Evolutionary conservation across 1,140 invertebrate genomes (phyloP), one percentile per base, ranked within the genome.

Genomic region (Tenebrio molitor): DNA sequence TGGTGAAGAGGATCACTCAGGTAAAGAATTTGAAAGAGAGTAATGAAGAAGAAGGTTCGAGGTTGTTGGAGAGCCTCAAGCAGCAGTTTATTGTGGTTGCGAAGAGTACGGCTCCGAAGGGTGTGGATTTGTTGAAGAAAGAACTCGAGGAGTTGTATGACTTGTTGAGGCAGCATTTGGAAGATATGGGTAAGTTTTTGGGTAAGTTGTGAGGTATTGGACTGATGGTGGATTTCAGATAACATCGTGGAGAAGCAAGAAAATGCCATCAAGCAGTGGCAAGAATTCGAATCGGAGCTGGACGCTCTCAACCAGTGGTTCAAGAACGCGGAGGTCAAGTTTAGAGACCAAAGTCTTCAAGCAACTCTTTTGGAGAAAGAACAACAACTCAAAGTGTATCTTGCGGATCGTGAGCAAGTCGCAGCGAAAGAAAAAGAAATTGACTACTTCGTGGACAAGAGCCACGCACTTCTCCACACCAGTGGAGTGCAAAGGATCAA

Each of bases 391-490:
- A 86, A 91, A 68, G 87, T 85, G 29, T 91, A 93, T 70, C 89
- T 91, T 74, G 88, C 91, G 12, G 88, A 92, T 76, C 87, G 92
- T n/a, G 91, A 95, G 71, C 83, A 88, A 25, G 90, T 97, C 66
- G 83, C 91, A 25, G 87, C 87, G 15, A 91, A 93, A 78, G 95
- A 97, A 83, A 89, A 88, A 74, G 88, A 91, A 78, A 92, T 98
- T 69, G 96, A 98, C 84, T 87, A 89, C 19, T 97, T 98, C 82
- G 89, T 95, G 7, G 96, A 98, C 83, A 90, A 91, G 75, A 94
- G 93, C n/a, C 95, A 97, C 81, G 89, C 89, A 17, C 84, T 98
- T 46, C 87, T 97, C 0, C 93, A 96, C 80, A 86, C 90, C 1
- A 95, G 93, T 83, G 91, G 91, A 1, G 92, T 95, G 0, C 94